Percentiles rank a stretch among this genome's conserved stretches.
phyloP scores from a whole-genome alignment of 1,140 invertebrate species.

The Calosoma granatense region DNA sequence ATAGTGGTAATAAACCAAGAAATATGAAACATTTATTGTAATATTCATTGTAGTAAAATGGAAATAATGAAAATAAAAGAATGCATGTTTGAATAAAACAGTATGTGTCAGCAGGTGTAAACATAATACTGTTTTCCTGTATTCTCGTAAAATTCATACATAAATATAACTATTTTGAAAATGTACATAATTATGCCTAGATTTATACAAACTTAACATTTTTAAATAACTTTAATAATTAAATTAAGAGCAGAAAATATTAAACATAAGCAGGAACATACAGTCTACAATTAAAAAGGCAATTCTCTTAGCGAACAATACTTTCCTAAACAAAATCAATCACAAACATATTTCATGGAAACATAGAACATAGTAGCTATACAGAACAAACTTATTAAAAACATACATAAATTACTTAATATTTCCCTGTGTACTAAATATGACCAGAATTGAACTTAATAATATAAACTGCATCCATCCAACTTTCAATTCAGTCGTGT shows the following conservation, averaged over 20 bases:
- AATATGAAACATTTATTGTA: too few species aligned
- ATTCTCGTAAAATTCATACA: constrained; percentile 2
- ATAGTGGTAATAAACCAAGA: too few species aligned
- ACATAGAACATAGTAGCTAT: neutral
- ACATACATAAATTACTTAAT: neutral
- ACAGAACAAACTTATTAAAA: constrained; percentile 1
- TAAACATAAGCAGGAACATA: neutral
- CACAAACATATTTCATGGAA: neutral
- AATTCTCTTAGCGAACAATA: neutral
- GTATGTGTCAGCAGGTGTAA: neutral
- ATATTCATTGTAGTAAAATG: too few species aligned
- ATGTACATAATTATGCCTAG: constrained; percentile 1
- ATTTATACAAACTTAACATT: constrained; percentile 9
- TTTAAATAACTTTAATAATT: neutral
- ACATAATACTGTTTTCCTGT: constrained; percentile 5
- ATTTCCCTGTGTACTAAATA: neutral
- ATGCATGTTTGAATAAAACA: constrained; percentile 5
- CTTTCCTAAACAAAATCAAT: neutral
- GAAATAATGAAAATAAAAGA: too few species aligned
- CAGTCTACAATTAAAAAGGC: neutral
- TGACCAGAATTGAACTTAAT: constrained; percentile 7
- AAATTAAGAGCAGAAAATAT: neutral
- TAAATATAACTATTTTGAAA: constrained; percentile 6
- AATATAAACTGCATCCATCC: neutral
- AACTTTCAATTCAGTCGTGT: constrained; percentile 3